Base-by-base conservation (phyloP, 1,140 invertebrate genomes). In the Drosophila obscura region DNA sequence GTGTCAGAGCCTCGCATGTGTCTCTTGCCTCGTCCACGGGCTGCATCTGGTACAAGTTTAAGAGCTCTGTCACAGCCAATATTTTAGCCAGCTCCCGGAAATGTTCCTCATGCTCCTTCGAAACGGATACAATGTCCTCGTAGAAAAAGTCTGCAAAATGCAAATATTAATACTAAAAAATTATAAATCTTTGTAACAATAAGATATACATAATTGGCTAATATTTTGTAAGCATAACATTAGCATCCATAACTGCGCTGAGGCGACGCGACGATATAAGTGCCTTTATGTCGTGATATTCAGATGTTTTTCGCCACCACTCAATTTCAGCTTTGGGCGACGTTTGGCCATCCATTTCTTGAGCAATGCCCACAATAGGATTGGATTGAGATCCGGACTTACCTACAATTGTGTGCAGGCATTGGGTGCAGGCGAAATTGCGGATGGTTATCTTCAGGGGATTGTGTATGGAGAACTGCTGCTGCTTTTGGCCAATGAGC, bases 111-210 rank as follows among this genome's bases (percentile, higher is more conserved):
- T 91, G 90, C 46, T 91, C 90, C 49, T 88, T 88, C 2, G 79
- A 78, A 0, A 91, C 89, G 9, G 90, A 85, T 0, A 91, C 83
- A 31, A 91, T 78, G 51, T 91, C 90, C 44, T 91, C 87, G 49
- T 91, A 91, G 28, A 91, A 90, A 43, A 91, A 91, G 16, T 91
- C 90, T n/a, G n/a, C n/a, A n/a, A n/a, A n/a, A n/a, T n/a, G n/a
- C n/a, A n/a, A n/a, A n/a, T n/a, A n/a, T n/a, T n/a, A n/a, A n/a
- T n/a, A n/a, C n/a, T n/a, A n/a, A n/a, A n/a, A n/a, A n/a, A n/a
- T n/a, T n/a, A n/a, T n/a, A n/a, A n/a, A n/a, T n/a, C n/a, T n/a
- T n/a, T n/a, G n/a, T n/a, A n/a, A n/a, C n/a, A n/a, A n/a, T n/a
- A n/a, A n/a, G n/a, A n/a, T n/a, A n/a, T n/a, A n/a, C n/a, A n/a